These are phyloP conservation scores for Papilio gigon DNA, from an alignment of 2,888 invertebrate genomes.

Conservation along the genomic window DNA sequence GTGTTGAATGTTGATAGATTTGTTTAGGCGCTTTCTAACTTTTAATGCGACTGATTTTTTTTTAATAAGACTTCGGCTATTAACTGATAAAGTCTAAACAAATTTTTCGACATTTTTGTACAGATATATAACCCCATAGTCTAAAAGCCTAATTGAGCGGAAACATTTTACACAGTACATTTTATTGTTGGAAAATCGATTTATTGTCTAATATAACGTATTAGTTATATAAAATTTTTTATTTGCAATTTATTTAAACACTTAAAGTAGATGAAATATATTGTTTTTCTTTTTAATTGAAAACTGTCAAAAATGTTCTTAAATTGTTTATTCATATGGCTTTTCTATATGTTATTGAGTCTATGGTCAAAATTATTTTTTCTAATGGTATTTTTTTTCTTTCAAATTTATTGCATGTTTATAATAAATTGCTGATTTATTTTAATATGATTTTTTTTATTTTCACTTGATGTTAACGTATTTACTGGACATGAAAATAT, in stretches of 20 bases:
- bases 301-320: background rate
- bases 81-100: slow-evolving; percentile 55
- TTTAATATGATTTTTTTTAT: background rate
- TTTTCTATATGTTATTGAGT: background rate
- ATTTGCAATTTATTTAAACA: too few relatives aligned
- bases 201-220: slow-evolving; percentile 45
- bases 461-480: background rate
- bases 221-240: slow-evolving; percentile 9
- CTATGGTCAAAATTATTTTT: background rate
- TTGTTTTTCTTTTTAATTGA: background rate
- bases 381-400: background rate
- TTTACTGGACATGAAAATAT: background rate
- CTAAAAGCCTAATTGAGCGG: slow-evolving; percentile 56
- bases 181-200: slow-evolving; percentile 43
- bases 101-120: slow-evolving; percentile 59
- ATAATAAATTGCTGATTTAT: background rate
- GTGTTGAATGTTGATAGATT: slow-evolving; percentile 56
- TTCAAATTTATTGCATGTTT: background rate
- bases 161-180: slow-evolving; percentile 41
- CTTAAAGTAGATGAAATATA: background rate
- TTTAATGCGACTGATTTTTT: slow-evolving; percentile 59
- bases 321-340: background rate
- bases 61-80: slow-evolving; percentile 55
- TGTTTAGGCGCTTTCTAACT: slow-evolving; percentile 54
- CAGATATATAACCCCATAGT: slow-evolving; percentile 53